Evolutionary conservation across 1,140 invertebrate species (phyloP).

Genomic region (Drosophila kanapiae): DNA sequence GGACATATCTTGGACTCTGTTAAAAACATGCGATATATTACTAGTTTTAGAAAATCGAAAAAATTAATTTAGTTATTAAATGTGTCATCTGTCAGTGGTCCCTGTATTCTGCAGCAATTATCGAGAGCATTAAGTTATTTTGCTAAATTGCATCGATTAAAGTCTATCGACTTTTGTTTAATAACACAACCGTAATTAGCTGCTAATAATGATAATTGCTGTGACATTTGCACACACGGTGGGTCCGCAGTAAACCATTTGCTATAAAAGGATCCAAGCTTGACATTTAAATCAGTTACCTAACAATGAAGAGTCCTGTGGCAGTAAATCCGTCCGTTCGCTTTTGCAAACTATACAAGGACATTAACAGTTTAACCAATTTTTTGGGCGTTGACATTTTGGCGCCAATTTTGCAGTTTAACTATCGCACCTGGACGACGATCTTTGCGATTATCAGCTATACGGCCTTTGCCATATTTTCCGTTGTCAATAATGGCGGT

Average conservation of each 20-base stretch:
- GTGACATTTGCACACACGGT: background rate
- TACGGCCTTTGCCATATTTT: constrained; percentile 36
- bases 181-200: constrained; percentile 7
- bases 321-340: constrained; percentile 21
- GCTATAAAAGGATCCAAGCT: constrained; percentile 13
- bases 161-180: constrained; percentile 7
- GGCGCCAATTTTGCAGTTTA: constrained; percentile 4
- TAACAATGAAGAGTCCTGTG: constrained; percentile 8
- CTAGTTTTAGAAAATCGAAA: too few species aligned
- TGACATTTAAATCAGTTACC: constrained; percentile 5
- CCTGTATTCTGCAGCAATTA: background rate
- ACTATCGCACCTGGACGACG: constrained; percentile 53
- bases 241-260: constrained; percentile 1
- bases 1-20: background rate
- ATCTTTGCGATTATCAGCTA: constrained; percentile 28
- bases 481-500: constrained; percentile 20
- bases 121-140: background rate
- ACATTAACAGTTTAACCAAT: constrained; percentile 39
- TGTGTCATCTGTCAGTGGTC: background rate
- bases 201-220: constrained; percentile 30
- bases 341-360: constrained; percentile 26
- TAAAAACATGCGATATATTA: too few species aligned
- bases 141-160: background rate
- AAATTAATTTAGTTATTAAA: too few species aligned
- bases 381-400: constrained; percentile 54